Evolutionary conservation across 2,797 vertebrate genomes (phyloP).

Genomic region (Carcharodon carcharias): DNA sequence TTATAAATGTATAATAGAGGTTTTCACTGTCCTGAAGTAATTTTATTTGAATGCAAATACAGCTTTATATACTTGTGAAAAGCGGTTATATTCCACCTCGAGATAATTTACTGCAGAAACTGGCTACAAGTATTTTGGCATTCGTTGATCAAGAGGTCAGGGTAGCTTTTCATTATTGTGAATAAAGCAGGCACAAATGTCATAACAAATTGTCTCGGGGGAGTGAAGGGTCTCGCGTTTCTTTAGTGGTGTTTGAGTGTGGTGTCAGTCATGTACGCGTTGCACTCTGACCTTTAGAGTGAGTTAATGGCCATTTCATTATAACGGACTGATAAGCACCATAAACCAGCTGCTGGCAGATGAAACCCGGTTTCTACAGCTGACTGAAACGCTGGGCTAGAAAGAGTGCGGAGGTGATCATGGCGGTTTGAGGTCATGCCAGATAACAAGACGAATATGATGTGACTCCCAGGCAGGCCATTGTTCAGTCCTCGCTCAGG

Average conservation of each 20-base stretch:
- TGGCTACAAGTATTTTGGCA: slow-evolving; percentile 26
- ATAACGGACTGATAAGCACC: not conserved
- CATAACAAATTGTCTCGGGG: slow-evolving; percentile 30
- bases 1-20: not conserved
- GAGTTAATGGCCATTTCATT: slow-evolving; percentile 34
- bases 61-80: slow-evolving; percentile 22
- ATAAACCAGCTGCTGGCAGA: slow-evolving; percentile 27
- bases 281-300: slow-evolving; percentile 29
- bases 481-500: not conserved
- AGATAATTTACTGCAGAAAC: slow-evolving; percentile 12
- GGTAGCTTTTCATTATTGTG: slow-evolving; percentile 21
- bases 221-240: slow-evolving; percentile 10
- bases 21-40: not conserved
- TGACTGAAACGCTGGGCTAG: not conserved
- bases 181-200: slow-evolving; percentile 24
- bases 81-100: slow-evolving; percentile 6
- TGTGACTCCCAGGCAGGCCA: not conserved
- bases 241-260: slow-evolving; percentile 26
- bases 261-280: slow-evolving; percentile 23
- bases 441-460: not conserved
- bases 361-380: not conserved
- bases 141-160: slow-evolving; percentile 20
- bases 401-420: not conserved
- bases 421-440: not conserved
- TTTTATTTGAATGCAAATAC: slow-evolving; percentile 36